Evolutionary conservation across 2,113 vertebrate species (phyloP).

Genomic region (Otocyon megalotis): DNA sequence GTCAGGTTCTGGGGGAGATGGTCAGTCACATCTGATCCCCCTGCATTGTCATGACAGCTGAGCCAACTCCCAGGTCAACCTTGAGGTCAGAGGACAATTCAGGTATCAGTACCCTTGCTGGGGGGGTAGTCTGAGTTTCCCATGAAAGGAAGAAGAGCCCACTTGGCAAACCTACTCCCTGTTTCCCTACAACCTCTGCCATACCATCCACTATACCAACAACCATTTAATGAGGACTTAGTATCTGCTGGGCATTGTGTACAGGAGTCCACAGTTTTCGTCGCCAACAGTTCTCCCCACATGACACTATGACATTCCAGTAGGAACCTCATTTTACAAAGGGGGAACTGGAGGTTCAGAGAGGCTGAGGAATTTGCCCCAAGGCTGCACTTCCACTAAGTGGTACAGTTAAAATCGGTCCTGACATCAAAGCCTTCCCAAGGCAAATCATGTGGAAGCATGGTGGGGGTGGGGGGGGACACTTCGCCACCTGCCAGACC

Average conservation of each 20-base stretch:
- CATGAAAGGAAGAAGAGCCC: not conserved
- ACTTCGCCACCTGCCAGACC: constrained; percentile 22
- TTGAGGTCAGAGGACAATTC: not conserved
- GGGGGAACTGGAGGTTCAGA: not conserved
- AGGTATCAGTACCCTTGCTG: too few species aligned
- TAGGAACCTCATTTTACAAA: not conserved
- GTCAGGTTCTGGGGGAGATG: not conserved
- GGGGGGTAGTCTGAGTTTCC: not conserved
- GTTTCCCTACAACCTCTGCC: not conserved
- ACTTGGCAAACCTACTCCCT: not conserved
- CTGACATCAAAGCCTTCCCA: not conserved
- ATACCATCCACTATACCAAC: not conserved
- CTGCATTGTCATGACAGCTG: not conserved
- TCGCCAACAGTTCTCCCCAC: not conserved
- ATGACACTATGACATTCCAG: not conserved
- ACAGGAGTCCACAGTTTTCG: fast-evolving
- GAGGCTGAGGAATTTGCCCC: not conserved
- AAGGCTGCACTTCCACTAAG: not conserved
- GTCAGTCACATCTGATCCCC: not conserved
- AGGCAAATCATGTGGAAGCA: not conserved
- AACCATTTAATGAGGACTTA: not conserved
- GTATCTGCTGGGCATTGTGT: too few species aligned
- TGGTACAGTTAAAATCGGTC: not conserved
- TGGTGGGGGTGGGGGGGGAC: not conserved
- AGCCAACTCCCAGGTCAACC: not conserved